These are phyloP conservation scores for Oncopodura yosiiana DNA, from an alignment of 1,140 invertebrate genomes.

Conservation along the genomic window DNA sequence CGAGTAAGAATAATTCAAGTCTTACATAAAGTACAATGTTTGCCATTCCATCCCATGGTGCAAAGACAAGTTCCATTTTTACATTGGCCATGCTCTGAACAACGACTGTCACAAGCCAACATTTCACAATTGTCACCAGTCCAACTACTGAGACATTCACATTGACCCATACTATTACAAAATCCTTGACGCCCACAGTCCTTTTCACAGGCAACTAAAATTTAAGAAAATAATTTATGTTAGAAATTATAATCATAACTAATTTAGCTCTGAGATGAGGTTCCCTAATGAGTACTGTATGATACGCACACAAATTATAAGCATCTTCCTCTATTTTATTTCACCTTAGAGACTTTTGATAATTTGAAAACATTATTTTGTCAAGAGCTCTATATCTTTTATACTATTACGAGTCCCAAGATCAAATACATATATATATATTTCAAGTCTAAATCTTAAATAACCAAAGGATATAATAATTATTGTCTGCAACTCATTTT, in stretches of 20 bases:
- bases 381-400: too few relatives aligned
- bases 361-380: too few relatives aligned
- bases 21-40: slow-evolving; percentile 91
- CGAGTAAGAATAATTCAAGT: neutral
- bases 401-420: too few relatives aligned
- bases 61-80: slow-evolving; percentile 95
- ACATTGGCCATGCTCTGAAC: slow-evolving; percentile 90
- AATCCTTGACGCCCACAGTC: slow-evolving; percentile 83
- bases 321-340: neutral
- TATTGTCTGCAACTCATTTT: too few relatives aligned
- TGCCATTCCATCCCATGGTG: slow-evolving; percentile 92
- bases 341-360: neutral
- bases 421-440: too few relatives aligned
- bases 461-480: too few relatives aligned
- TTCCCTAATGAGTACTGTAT: too few relatives aligned
- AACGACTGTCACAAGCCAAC: slow-evolving; percentile 76
- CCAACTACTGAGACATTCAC: slow-evolving; percentile 81
- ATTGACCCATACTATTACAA: slow-evolving; percentile 71
- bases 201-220: slow-evolving; percentile 71
- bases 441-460: too few relatives aligned
- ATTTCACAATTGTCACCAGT: slow-evolving; percentile 81
- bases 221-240: slow-evolving; percentile 15
- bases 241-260: too few relatives aligned
- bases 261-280: too few relatives aligned
- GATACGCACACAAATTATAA: neutral